Evolutionary conservation across 2,888 invertebrate species (phyloP), one percentile per base, ranked within the genome.

Genomic region (Lobophora halterata): DNA sequence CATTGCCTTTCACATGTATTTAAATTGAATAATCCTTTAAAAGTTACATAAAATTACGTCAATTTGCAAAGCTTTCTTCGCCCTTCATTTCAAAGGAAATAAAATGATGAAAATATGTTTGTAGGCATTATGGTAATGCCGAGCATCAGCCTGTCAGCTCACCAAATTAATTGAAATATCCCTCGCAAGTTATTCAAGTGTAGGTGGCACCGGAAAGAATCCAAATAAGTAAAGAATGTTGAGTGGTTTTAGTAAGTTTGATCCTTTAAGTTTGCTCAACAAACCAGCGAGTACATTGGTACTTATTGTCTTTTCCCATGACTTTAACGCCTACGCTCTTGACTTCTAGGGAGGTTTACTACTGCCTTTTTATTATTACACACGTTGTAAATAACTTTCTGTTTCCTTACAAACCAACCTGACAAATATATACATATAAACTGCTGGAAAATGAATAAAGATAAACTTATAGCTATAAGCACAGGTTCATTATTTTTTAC

Each of bases 251-350:
- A n/a, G 4, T 12, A 10, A 32, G 17, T 32, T 25, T 13, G 10
- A 25, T 25, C 25, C 17, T 33, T 19, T 13, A 4, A 6, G 31
- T 21, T 14, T 5, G 17, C 23, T n/a, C n/a, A n/a, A 12, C 12
- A 23, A 18, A 8, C 27, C 12, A 7, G 8, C 5, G 12, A 8
- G n/a, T n/a, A n/a, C n/a, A n/a, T n/a, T n/a, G n/a, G n/a, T n/a
- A n/a, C n/a, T n/a, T 39, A 27, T 41, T 41, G 31, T 41, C 23
- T 26, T 41, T 41, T 41, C 41, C 14, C 41, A 36, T 35, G 41
- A 14, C 20, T 9, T 10, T 26, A 19, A 11, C 17, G 11, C 25
- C 26, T 9, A 32, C 32, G 27, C 27, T 9, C 17, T 31, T 9
- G 5, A 10, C 30, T 31, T 23, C 13, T 11, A 27, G 23, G 27